Evolutionary conservation across 2,797 vertebrate genomes (phyloP).

Genomic region (Craterocephalus amniculus): DNA sequence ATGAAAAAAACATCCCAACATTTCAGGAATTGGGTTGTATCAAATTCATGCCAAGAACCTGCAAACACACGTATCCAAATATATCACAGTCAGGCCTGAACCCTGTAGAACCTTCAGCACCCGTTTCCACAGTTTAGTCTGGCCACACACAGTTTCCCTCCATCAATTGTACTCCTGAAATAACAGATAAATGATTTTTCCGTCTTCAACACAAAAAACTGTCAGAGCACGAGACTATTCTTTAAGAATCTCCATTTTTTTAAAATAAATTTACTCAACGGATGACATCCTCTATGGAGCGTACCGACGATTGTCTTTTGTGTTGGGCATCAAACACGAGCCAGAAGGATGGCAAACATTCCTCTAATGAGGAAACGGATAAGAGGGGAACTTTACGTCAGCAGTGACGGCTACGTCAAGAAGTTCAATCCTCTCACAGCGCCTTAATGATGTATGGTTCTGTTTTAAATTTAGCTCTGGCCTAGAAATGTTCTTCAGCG

Average conservation of each 20-base stretch:
- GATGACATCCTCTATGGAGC: slow-evolving; percentile 63
- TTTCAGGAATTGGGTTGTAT: neutral
- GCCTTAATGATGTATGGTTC: slow-evolving; percentile 34
- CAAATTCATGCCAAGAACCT: slow-evolving; percentile 6
- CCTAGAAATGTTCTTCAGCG: slow-evolving; percentile 30
- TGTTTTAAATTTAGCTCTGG: slow-evolving; percentile 46
- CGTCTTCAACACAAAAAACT: slow-evolving; percentile 36
- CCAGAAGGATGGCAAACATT: slow-evolving; percentile 57
- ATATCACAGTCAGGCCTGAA: slow-evolving; percentile 8
- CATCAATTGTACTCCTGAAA: slow-evolving; percentile 63
- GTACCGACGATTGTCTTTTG: slow-evolving; percentile 70
- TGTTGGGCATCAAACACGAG: slow-evolving; percentile 44
- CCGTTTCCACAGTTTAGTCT: slow-evolving; percentile 59
- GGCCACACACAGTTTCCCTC: slow-evolving; percentile 41
- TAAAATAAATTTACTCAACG: slow-evolving; percentile 47
- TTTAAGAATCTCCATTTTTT: slow-evolving; percentile 54
- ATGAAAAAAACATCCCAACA: too few relatives aligned
- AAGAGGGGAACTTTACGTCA: slow-evolving; percentile 32
- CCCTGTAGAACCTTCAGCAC: slow-evolving; percentile 21
- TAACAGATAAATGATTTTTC: slow-evolving; percentile 56
- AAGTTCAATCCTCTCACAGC: slow-evolving; percentile 5
- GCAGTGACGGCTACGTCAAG: slow-evolving; percentile 10
- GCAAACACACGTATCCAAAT: slow-evolving; percentile 12
- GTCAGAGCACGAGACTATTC: slow-evolving; percentile 38
- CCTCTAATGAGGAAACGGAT: slow-evolving; percentile 28